Evolutionary conservation across 2,888 invertebrate genomes (phyloP), one percentile per base, ranked within the genome.

Genomic region (Epirrhoe alternata): DNA sequence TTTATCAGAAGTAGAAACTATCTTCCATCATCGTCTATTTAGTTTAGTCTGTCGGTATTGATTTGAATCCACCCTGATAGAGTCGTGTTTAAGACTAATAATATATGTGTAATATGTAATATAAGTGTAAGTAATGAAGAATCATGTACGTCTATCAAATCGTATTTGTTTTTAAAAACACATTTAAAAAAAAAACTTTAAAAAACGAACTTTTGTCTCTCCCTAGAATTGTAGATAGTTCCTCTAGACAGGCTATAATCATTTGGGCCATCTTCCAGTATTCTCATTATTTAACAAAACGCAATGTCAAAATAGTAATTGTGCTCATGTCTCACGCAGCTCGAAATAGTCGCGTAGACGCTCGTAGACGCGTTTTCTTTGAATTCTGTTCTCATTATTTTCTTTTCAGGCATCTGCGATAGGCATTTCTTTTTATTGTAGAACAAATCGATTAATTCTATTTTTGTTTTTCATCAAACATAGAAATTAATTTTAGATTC

Each of bases 181-280:
- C n/a, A n/a, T n/a, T n/a, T 24, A 3, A 1, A 24, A 42, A 42
- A 42, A 12, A 12, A 12, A 12, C 12, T 42, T 5, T 12, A 42
- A 42, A 42, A 42, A 42, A 42, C 12, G 12, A 42, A 1, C 12
- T 42, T 42, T 42, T 42, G 38, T 42, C 38, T 42, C 12, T n/a
- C n/a, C n/a, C n/a, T n/a, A n/a, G n/a, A n/a, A n/a, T n/a, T n/a
- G n/a, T n/a, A n/a, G n/a, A n/a, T n/a, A n/a, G n/a, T n/a, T n/a
- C 5, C 38, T 42, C 38, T 10, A 42, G 38, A 42, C 38, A 64
- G 12, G 8, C 51, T 51, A 64, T 55, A 45, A 56, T 12, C 33
- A 6, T 45, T 65, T 60, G 64, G 60, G 55, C 60, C 35, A 65
- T 60, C 64, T 60, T 60, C 64, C 60, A 65, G 59, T 42, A 54